Base-by-base conservation (phyloP, 1,140 invertebrate species). In the Orius laevigatus region DNA sequence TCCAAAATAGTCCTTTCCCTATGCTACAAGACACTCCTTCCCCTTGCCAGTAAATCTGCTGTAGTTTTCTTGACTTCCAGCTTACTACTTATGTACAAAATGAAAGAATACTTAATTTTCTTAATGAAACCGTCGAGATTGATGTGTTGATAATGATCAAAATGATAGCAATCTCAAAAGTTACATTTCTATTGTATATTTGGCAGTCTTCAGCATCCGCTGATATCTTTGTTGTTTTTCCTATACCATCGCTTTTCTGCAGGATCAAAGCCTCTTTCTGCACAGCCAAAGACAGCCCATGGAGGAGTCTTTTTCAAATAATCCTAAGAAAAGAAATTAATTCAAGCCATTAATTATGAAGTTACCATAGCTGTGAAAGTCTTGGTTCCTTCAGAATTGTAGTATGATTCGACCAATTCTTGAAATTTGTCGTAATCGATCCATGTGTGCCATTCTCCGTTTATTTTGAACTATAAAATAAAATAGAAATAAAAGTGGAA, bases 341-440 rank as follows among this genome's bases (percentile, higher is more conserved):
- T 53, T 20, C 41, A 25, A 49, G 41, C 15, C 40, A 12, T 38
- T 43, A 15, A 3, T 51, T 15, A 32, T 25, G 9, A 41, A 46
- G 15, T 54, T 60, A 62, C 60, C 55, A 63, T 46, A 1, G 71
- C 64, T 15, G 64, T 63, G 56, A 77, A 77, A 16, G 62, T 64
- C 50, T 58, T 53, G 43, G 52, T 46, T 25, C 64, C 66, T 35
- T 61, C 54, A 50, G 59, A 63, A 18, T 58, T 53, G 49, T 65
- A 62, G 53, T 65, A 72, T 16, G 59, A 51, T 19, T 61, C 49
- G 1, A 73, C 54, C 1, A 78, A 58, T 20, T 68, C 46, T 55
- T 74, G 71, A 57, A 76, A 78, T 51, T 66, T 69, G 2, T 66
- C 63, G 57, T 77, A 78, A 58, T 78, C 70, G 44, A 78, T 78